Percentiles rank a stretch among this genome's conserved stretches.
phyloP scores from a whole-genome alignment of 2,797 vertebrate species.

The Cyclopterus lumpus region DNA sequence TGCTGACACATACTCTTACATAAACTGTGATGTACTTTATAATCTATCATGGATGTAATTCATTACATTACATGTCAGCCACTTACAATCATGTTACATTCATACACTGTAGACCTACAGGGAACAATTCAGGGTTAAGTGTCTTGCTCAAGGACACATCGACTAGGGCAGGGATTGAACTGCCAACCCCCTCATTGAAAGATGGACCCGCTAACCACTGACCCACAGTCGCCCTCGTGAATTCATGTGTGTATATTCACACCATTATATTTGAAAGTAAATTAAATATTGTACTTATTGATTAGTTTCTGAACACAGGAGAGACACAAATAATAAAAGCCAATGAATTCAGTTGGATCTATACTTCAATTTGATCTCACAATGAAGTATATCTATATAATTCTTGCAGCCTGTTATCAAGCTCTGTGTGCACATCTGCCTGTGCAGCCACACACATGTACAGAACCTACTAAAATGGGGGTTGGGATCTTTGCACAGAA shows the following conservation, averaged over 20 bases:
- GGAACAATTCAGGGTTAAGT: too few relatives aligned
- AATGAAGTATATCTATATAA: neutral
- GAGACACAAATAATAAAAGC: neutral
- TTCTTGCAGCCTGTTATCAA: neutral
- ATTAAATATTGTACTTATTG: neutral
- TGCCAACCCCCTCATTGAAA: too few relatives aligned
- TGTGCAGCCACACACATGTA: neutral
- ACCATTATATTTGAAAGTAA: neutral
- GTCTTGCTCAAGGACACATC: too few relatives aligned
- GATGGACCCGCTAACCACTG: too few relatives aligned
- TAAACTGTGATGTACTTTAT: neutral
- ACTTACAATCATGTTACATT: too few relatives aligned
- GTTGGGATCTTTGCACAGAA: constrained; percentile 5
- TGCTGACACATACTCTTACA: neutral
- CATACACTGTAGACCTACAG: too few relatives aligned
- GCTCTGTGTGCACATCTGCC: neutral
- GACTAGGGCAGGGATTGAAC: too few relatives aligned
- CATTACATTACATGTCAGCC: too few relatives aligned
- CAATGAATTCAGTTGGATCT: neutral
- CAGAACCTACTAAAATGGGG: neutral
- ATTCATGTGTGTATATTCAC: too few relatives aligned
- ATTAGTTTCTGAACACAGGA: neutral
- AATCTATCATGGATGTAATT: neutral
- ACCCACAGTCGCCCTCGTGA: too few relatives aligned
- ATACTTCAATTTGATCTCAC: neutral